These are phyloP conservation scores for Euwallacea similis DNA, from an alignment of 1,140 invertebrate species.

Conservation along the genomic window DNA sequence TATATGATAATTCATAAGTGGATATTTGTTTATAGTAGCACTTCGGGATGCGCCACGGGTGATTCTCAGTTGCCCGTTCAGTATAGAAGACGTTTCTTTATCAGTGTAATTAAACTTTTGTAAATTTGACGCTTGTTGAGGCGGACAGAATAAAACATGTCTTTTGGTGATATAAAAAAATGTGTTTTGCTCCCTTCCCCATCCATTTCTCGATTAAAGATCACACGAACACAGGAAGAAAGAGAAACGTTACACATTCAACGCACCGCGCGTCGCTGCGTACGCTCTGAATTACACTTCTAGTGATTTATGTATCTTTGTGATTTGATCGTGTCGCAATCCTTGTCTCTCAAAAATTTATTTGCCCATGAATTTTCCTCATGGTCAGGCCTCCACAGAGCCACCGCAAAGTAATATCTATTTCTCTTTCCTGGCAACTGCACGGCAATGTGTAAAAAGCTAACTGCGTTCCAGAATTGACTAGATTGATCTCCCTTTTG, in stretches of 20 bases:
- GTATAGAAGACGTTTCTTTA: slow-evolving; percentile 21
- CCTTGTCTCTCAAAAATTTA: too few species aligned
- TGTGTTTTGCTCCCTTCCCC: slow-evolving; percentile 39
- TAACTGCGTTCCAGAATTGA: too few species aligned
- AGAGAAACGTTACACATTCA: not conserved
- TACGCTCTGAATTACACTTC: too few species aligned
- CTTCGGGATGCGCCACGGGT: slow-evolving; percentile 20
- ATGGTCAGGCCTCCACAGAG: too few species aligned
- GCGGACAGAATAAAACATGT: slow-evolving; percentile 71
- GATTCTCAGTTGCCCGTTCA: slow-evolving; percentile 10
- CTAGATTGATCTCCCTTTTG: too few species aligned
- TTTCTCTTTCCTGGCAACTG: too few species aligned
- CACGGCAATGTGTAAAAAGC: too few species aligned
- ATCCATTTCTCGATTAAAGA: not conserved
- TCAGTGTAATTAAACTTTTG: slow-evolving; percentile 43
- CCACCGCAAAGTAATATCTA: too few species aligned
- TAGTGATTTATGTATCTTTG: too few species aligned
- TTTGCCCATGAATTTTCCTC: too few species aligned
- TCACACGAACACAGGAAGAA: not conserved
- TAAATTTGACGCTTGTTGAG: slow-evolving; percentile 64
- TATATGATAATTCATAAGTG: slow-evolving; percentile 31
- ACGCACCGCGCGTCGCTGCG: too few species aligned
- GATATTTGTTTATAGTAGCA: slow-evolving; percentile 25
- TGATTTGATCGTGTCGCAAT: too few species aligned
- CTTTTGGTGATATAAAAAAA: slow-evolving; percentile 59